phyloP scores from a whole-genome alignment of 2,113 vertebrate species.

The Daubentonia madagascariensis region DNA sequence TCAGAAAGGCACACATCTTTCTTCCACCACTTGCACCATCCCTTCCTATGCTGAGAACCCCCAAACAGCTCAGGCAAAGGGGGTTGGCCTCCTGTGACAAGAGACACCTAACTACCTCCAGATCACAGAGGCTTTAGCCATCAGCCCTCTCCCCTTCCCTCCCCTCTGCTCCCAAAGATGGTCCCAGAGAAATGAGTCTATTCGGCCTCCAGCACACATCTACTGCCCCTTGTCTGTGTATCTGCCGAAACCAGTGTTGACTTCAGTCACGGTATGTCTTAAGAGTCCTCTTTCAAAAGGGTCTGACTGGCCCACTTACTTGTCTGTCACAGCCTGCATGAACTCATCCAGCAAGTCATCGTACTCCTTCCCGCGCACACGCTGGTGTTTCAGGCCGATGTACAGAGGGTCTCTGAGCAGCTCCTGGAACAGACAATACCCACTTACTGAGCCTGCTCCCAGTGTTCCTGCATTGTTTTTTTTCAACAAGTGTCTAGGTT shows the following conservation, averaged over 20 bases:
- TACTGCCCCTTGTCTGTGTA: constrained; percentile 46
- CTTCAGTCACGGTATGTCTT: constrained; percentile 57
- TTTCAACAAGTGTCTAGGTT: not conserved
- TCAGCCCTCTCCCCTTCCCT: not conserved
- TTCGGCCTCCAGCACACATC: not conserved
- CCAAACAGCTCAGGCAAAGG: not conserved
- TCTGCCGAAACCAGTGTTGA: constrained; percentile 60
- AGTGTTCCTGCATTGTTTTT: not conserved
- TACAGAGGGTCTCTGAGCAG: constrained; percentile 95
- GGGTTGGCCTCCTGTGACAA: not conserved
- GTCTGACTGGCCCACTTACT: constrained; percentile 85
- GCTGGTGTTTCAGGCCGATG: constrained; percentile 96
- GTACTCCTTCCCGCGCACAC: constrained; percentile 93
- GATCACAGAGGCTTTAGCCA: not conserved
- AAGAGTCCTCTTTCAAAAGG: not conserved
- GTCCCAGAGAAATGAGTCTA: constrained; percentile 34
- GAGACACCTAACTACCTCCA: not conserved
- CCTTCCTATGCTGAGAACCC: not conserved
- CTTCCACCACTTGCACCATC: not conserved
- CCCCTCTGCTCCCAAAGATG: not conserved
- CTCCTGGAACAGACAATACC: constrained; percentile 83
- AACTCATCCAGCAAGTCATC: constrained; percentile 97
- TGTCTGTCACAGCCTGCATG: constrained; percentile 96
- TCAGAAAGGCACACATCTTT: not conserved
- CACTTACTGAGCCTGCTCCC: not conserved